A percentile compares a stretch with the other conserved stretches of the same genome.
Evolutionary conservation across 2,113 vertebrate genomes (phyloP).

Genomic region (Serinus canaria): DNA sequence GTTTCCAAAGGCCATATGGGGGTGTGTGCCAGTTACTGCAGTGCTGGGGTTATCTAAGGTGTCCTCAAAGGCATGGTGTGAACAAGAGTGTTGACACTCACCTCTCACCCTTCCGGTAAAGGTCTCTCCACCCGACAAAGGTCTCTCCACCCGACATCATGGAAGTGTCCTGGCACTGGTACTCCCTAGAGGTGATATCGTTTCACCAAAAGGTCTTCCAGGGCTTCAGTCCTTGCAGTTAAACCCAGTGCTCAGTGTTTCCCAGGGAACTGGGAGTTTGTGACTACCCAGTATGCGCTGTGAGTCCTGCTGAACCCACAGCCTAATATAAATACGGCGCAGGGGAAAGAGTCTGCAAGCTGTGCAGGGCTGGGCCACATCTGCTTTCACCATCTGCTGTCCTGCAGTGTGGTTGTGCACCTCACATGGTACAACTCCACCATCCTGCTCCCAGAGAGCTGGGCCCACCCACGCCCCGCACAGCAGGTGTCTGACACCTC

Average conservation of each 20-base stretch:
- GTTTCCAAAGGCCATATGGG: fast-evolving
- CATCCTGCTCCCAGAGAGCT: neutral
- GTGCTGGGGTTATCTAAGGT: neutral
- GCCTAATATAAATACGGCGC: too few species aligned
- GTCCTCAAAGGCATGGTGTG: neutral
- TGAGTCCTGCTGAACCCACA: neutral
- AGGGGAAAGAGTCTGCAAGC: neutral
- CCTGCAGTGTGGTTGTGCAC: neutral
- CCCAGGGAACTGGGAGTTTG: neutral
- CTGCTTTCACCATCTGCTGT: neutral
- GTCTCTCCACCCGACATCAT: fast-evolving
- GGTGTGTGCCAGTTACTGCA: neutral
- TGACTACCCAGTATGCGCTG: fast-evolving
- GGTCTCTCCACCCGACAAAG: too few species aligned
- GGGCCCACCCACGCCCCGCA: neutral
- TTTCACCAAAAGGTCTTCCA: neutral
- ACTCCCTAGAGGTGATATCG: neutral
- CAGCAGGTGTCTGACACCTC: neutral
- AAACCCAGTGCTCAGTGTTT: neutral
- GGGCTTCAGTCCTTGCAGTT: neutral
- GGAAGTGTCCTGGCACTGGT: neutral
- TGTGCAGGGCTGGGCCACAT: neutral
- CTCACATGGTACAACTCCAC: fast-evolving
- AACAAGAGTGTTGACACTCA: neutral
- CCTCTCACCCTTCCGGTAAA: neutral